phyloP scores from a whole-genome alignment of 2,797 vertebrate species.

The Scolopax bukidnonensis region DNA sequence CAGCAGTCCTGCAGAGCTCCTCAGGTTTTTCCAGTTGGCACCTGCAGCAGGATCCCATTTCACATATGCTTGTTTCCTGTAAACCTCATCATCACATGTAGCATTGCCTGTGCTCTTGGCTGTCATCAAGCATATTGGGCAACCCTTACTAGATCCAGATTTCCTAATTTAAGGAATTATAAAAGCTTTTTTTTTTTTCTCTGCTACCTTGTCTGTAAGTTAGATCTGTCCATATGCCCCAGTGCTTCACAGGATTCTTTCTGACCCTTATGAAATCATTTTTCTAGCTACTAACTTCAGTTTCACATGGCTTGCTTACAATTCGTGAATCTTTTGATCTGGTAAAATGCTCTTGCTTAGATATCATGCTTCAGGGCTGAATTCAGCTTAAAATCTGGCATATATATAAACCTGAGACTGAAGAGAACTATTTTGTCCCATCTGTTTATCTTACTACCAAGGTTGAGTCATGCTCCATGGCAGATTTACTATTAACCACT shows the following conservation, averaged over 20 bases:
- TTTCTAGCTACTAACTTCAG: not conserved
- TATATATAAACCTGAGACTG: not conserved
- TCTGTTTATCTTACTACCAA: constrained; percentile 4
- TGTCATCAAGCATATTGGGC: not conserved
- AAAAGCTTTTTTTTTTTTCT: not conserved
- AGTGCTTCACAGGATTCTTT: not conserved
- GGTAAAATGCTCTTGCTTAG: not conserved
- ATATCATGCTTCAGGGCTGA: not conserved
- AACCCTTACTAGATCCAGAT: not conserved
- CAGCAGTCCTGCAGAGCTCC: not conserved
- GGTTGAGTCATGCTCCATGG: not conserved
- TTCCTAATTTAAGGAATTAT: not conserved
- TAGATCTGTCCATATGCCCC: not conserved
- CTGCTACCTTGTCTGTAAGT: not conserved
- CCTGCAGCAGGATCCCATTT: not conserved
- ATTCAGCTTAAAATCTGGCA: not conserved
- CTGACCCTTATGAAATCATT: not conserved
- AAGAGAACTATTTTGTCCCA: not conserved
- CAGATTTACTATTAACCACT: constrained; percentile 4
- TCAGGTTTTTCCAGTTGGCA: not conserved
- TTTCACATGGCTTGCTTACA: not conserved
- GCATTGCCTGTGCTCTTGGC: not conserved
- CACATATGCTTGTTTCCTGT: not conserved
- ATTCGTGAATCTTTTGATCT: not conserved
- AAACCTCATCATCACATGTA: not conserved